Conservation (phyloP, 2,888 invertebrate species). For the Ichneumoninae sp. region DNA sequence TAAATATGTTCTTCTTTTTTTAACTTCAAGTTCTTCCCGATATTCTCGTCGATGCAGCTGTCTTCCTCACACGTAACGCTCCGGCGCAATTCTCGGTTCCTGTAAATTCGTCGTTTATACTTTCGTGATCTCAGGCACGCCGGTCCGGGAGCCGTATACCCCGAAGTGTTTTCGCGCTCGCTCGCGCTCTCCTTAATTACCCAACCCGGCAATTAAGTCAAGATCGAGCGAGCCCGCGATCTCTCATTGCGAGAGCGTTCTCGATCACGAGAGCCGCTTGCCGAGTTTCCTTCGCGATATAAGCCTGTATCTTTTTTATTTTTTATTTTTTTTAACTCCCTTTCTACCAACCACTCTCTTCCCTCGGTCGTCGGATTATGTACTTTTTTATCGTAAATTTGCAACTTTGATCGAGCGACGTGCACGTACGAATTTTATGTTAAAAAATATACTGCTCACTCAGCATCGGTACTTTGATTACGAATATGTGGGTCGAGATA, state of each 20-base stretch:
- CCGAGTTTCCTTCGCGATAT: conserved; percentile 65
- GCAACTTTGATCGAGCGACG: conserved; percentile 53
- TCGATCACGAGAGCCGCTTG: conserved; percentile 52
- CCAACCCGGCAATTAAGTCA: conserved; percentile 64
- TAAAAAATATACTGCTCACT: conserved; percentile 43
- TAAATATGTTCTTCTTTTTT: conserved; percentile 21
- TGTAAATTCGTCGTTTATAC: conserved; percentile 65
- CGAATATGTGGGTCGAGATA: conserved; percentile 49
- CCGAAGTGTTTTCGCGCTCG: conserved; percentile 49
- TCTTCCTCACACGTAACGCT: conserved; percentile 54
- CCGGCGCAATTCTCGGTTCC: conserved; percentile 67
- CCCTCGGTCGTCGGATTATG: background rate
- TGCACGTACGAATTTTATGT: conserved; percentile 36
- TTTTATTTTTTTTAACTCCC: conserved; percentile 1
- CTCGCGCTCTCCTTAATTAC: conserved; percentile 59
- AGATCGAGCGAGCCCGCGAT: conserved; percentile 51
- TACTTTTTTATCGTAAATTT: conserved; percentile 55
- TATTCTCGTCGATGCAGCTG: conserved; percentile 18
- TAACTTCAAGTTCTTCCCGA: conserved; percentile 12
- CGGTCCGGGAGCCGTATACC: background rate
- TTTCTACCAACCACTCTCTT: conserved; percentile 21
- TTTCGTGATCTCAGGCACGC: conserved; percentile 35
- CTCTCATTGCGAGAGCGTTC: conserved; percentile 62
- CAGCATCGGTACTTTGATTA: conserved; percentile 17
- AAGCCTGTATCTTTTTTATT: conserved; percentile 20